Evolutionary conservation across 2,888 invertebrate genomes (phyloP).

Genomic region (Pharmacophagus antenor): DNA sequence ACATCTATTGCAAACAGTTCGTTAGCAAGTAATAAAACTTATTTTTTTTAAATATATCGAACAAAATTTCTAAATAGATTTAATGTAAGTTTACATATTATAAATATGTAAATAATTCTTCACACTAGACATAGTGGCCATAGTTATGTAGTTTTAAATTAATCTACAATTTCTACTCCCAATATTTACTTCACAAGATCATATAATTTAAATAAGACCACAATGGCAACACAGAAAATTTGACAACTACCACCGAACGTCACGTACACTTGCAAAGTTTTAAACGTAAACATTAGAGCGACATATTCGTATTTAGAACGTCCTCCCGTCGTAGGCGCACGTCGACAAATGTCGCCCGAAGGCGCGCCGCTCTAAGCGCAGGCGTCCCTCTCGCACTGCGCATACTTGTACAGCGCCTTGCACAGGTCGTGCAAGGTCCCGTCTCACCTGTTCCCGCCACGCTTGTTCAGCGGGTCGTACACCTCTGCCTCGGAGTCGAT

Average conservation of each 20-base stretch:
- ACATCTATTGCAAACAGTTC: too few species aligned
- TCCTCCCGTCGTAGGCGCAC: constrained; percentile 4
- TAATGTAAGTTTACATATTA: too few species aligned
- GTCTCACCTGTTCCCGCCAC: constrained; percentile 73
- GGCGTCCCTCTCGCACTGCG: constrained; percentile 40
- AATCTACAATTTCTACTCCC: too few species aligned
- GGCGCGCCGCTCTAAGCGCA: constrained; percentile 33
- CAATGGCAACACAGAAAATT: constrained; percentile 1
- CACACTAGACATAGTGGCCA: too few species aligned
- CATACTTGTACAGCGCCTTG: constrained; percentile 68
- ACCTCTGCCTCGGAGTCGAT: constrained; percentile 85
- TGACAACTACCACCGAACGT: background rate
- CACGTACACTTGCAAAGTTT: background rate
- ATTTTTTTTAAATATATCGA: too few species aligned
- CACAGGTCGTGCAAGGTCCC: constrained; percentile 71
- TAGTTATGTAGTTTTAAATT: too few species aligned
- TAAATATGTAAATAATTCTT: too few species aligned
- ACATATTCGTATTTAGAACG: background rate
- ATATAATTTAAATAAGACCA: background rate
- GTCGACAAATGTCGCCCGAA: background rate
- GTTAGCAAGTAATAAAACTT: too few species aligned
- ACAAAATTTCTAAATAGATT: too few species aligned
- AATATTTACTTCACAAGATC: too few species aligned
- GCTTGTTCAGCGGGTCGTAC: constrained; percentile 70
- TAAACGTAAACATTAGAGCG: background rate